These are phyloP conservation scores for Vimba vimba DNA, from an alignment of 2,113 vertebrate genomes.

Conservation along the genomic window DNA sequence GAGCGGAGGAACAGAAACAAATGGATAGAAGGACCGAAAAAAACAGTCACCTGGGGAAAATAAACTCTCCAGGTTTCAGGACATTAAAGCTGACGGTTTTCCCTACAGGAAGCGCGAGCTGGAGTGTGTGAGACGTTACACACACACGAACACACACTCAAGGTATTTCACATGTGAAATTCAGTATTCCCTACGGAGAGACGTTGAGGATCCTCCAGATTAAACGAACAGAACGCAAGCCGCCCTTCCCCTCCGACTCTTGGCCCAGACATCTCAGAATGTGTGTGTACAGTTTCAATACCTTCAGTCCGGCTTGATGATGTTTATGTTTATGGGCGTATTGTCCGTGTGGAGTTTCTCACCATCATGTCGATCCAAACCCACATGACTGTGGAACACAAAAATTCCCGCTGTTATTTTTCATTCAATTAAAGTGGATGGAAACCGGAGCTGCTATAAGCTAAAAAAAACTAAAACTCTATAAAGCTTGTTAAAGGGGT, in stretches of 20 bases:
- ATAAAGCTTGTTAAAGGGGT: too few relatives aligned
- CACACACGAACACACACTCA: not conserved
- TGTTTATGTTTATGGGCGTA: slow-evolving; percentile 11
- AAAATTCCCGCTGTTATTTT: not conserved
- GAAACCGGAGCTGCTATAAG: not conserved
- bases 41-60: slow-evolving; percentile 50
- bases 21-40: slow-evolving; percentile 22
- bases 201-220: slow-evolving; percentile 25
- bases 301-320: not conserved
- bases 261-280: slow-evolving; percentile 2
- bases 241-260: slow-evolving; percentile 20
- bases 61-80: slow-evolving; percentile 41
- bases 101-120: not conserved
- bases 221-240: not conserved
- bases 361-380: not conserved
- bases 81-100: slow-evolving; percentile 25
- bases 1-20: slow-evolving; percentile 44
- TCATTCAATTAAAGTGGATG: not conserved
- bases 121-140: not conserved
- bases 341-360: not conserved
- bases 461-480: not conserved
- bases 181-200: not conserved
- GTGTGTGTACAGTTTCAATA: slow-evolving; percentile 30
- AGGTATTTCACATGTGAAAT: slow-evolving; percentile 23
- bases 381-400: not conserved